phyloP scores from a whole-genome alignment of 2,113 vertebrate species.

The Hemicordylus capensis region DNA sequence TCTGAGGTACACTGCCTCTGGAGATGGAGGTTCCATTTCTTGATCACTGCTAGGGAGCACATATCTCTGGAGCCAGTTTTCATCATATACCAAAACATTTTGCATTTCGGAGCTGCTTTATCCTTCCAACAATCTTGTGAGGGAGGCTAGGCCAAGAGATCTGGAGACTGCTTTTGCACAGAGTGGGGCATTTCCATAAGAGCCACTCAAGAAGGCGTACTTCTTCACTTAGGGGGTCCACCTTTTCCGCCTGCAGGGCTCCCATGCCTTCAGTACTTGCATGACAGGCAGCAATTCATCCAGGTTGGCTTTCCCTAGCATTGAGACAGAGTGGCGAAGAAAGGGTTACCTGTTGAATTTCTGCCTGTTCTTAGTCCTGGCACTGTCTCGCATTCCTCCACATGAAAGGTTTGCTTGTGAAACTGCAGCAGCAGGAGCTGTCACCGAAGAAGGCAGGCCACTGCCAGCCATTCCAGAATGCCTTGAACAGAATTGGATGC shows the following conservation, averaged over 20 bases:
- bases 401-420: background rate
- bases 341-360: background rate
- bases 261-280: background rate
- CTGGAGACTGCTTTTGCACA: background rate
- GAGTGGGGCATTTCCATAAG: background rate
- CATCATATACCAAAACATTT: too few species aligned
- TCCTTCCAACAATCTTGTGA: background rate
- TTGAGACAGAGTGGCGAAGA: background rate
- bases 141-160: background rate
- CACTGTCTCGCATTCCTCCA: background rate
- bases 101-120: background rate
- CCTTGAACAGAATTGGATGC: too few species aligned
- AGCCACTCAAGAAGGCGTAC: background rate
- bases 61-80: background rate
- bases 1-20: too few species aligned
- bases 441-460: too few species aligned
- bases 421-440: background rate
- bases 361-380: background rate
- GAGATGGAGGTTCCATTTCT: too few species aligned
- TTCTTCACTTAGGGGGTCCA: too few species aligned
- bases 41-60: too few species aligned
- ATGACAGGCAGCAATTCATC: background rate
- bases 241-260: background rate
- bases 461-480: background rate
- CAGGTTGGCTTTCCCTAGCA: background rate